Evolutionary conservation across 2,888 invertebrate genomes (phyloP).

Genomic region (Iselma pallidipennis): DNA sequence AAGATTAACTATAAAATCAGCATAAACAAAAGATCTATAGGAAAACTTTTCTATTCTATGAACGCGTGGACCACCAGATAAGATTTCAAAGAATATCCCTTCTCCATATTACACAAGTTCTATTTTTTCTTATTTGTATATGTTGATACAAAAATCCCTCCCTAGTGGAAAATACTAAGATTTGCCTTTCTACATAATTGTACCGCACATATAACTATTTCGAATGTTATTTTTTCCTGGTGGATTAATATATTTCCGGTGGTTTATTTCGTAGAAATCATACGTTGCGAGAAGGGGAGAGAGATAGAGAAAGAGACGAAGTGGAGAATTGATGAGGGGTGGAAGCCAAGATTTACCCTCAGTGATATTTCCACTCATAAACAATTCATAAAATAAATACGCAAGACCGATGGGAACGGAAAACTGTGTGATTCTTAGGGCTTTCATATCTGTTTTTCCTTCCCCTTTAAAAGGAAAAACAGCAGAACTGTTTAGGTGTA

Average conservation of each 20-base stretch:
- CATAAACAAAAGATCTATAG: not conserved
- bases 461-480: not conserved
- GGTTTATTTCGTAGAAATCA: not conserved
- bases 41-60: not conserved
- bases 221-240: not conserved
- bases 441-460: not conserved
- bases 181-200: not conserved
- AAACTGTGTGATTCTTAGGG: not conserved
- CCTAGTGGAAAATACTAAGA: not conserved
- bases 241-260: no score
- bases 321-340: not conserved
- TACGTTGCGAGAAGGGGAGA: no score
- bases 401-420: not conserved
- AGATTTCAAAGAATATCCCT: not conserved
- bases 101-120: not conserved
- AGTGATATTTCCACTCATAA: not conserved
- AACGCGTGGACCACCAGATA: no score
- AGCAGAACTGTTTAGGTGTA: not conserved
- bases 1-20: not conserved
- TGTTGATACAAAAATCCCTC: not conserved
- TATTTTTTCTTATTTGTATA: not conserved
- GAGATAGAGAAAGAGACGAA: not conserved
- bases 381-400: not conserved
- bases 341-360: not conserved
- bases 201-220: not conserved